Base-by-base conservation (phyloP, 2,797 vertebrate genomes). In the Acrocephalus scirpaceus region DNA sequence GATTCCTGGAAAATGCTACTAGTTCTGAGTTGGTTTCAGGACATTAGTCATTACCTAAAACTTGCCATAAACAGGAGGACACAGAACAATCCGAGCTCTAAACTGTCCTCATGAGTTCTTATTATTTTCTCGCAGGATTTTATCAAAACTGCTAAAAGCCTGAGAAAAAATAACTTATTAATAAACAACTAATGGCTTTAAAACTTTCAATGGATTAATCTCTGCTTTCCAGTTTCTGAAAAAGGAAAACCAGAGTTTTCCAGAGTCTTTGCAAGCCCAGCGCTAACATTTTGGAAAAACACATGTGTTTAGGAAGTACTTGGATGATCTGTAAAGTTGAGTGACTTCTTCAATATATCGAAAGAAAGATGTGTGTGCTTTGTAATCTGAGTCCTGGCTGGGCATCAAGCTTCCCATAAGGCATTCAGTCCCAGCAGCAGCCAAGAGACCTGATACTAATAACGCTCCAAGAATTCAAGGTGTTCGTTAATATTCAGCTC, bases 401-500 rank as follows among this genome's bases (percentile, higher is more conserved):
- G 74, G 77, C 90, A 76, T 88, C 94, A 95, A 90, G 77, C 80
- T 79, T 93, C 77, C 88, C 87, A 53, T 64, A 16, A 91, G 91
- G 76, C 62, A 53, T 90, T 86, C 87, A 81, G 64, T 93, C 86
- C 79, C 47, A 57, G 76, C 66, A 19, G 73, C 91, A 78, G 94
- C 95, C 96, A 87, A 94, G 91, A 94, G 96, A 84, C 77, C 83
- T 82, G 90, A 94, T 92, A 61, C 74, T 29, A 93, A 66, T 92
- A 95, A 95, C 2, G 34, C 86, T 92, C 14, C 60, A 66, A 51
- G 91, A 93, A 95, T 92, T 87, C 93, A 93, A 96, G 95, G 95
- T 96, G 94, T 95, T 97, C 2, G 50, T 95, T 95, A 96, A 95
- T 93, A 93, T 87, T 90, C 90, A 91, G 65, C 91, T 82, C 5